Evolutionary conservation across 2,797 vertebrate genomes (phyloP).

Genomic region (Oryzias sinensis): DNA sequence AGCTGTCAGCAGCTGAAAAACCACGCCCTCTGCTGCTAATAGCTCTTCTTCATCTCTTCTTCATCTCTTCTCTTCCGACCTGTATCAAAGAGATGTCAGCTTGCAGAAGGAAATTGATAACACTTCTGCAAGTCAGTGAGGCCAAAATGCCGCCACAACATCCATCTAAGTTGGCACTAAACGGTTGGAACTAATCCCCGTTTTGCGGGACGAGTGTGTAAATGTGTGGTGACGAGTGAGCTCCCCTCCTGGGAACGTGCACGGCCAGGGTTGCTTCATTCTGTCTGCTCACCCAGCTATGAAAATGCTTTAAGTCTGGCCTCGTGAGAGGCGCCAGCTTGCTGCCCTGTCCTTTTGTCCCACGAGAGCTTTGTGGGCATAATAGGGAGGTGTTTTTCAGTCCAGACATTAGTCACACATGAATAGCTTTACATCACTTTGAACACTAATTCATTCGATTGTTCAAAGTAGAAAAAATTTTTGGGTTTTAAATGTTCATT

Average conservation of each 20-base stretch:
- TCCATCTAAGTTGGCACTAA: background rate
- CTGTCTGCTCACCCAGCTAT: slow-evolving; percentile 81
- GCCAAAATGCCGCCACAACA: background rate
- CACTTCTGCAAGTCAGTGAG: background rate
- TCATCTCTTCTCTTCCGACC: slow-evolving; percentile 48
- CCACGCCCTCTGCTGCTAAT: slow-evolving; percentile 64
- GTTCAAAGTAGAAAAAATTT: background rate
- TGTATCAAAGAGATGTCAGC: slow-evolving; percentile 38
- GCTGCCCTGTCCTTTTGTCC: slow-evolving; percentile 73
- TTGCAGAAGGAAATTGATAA: background rate
- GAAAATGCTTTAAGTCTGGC: slow-evolving; percentile 78
- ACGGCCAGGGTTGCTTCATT: slow-evolving; percentile 74
- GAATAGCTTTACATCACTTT: slow-evolving; percentile 41
- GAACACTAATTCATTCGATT: slow-evolving; percentile 35
- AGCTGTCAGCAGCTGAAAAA: slow-evolving; percentile 66
- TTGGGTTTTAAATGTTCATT: background rate
- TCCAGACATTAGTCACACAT: slow-evolving; percentile 68
- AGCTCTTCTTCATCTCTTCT: slow-evolving; percentile 61
- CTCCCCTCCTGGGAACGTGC: slow-evolving; percentile 46
- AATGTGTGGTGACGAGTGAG: slow-evolving; percentile 27
- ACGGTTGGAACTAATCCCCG: background rate
- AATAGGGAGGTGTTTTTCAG: slow-evolving; percentile 65
- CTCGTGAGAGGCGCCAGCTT: slow-evolving; percentile 63
- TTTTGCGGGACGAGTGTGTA: background rate
- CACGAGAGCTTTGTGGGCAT: slow-evolving; percentile 64